phyloP scores from a whole-genome alignment of 2,888 invertebrate genomes.

The Timema podura region DNA sequence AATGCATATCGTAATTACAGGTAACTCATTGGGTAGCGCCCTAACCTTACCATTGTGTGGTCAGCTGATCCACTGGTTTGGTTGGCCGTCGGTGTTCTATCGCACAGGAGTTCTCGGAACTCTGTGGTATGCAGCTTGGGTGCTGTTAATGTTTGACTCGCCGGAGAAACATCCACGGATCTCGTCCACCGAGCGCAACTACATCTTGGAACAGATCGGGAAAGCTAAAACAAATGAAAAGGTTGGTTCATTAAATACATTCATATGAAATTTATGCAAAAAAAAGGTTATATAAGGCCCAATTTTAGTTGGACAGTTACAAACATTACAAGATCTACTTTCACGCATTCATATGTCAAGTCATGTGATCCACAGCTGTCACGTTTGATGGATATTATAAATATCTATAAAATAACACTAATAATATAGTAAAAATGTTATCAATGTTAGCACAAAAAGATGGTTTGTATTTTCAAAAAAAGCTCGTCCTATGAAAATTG shows the following conservation, averaged over 20 bases:
- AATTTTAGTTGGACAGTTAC: no score
- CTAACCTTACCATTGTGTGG: slow-evolving; percentile 68
- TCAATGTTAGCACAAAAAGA: no score
- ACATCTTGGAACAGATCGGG: slow-evolving; percentile 55
- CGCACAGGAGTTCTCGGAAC: slow-evolving; percentile 58
- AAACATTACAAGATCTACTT: no score
- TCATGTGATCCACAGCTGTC: no score
- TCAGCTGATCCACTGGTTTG: slow-evolving; percentile 56
- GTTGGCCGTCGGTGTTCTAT: slow-evolving; percentile 71
- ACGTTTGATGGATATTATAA: no score
- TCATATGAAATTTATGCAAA: no score
- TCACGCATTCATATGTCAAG: no score
- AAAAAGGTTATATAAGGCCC: no score
- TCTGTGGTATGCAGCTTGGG: slow-evolving; percentile 64
- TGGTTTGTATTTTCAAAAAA: no score
- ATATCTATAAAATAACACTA: no score
- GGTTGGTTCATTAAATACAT: slow-evolving; percentile 33
- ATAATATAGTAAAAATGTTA: no score
- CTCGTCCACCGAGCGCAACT: slow-evolving; percentile 52
- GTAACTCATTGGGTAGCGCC: slow-evolving; percentile 62
- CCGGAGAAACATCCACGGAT: slow-evolving; percentile 65
- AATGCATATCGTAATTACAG: slow-evolving; percentile 37
- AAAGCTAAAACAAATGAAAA: slow-evolving; percentile 43
- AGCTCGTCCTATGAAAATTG: no score
- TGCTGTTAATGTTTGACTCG: slow-evolving; percentile 57